phyloP scores from a whole-genome alignment of 2,888 invertebrate species.

The Listrodromus nycthemerus region DNA sequence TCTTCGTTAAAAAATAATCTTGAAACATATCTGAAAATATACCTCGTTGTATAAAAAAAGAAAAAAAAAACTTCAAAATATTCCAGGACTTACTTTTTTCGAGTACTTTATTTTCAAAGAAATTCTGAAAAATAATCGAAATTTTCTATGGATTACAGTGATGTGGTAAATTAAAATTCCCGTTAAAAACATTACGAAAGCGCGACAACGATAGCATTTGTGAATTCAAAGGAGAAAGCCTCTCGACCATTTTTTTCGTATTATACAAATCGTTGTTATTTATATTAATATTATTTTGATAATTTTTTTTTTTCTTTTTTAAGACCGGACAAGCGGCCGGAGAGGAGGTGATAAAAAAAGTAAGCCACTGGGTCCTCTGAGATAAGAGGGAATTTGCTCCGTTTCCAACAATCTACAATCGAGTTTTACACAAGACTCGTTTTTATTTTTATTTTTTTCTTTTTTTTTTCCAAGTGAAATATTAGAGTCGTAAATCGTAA shows the following conservation, averaged over 20 bases:
- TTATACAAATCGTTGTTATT: constrained; percentile 48
- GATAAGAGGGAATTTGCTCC: constrained; percentile 41
- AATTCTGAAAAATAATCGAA: no score
- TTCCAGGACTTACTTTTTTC: no score
- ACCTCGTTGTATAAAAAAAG: no score
- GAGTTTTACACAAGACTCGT: not conserved
- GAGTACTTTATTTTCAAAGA: no score
- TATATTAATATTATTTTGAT: not conserved
- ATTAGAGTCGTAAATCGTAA: constrained; percentile 28
- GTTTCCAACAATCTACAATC: not conserved
- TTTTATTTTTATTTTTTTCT: not conserved
- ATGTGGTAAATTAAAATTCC: no score
- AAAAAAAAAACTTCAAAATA: no score
- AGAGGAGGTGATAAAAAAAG: constrained; percentile 15
- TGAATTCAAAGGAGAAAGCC: constrained; percentile 33
- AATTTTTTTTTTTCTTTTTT: not conserved
- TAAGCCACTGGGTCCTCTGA: constrained; percentile 3
- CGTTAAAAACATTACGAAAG: constrained; percentile 1
- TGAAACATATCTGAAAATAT: no score
- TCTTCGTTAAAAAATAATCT: no score
- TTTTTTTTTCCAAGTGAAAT: not conserved
- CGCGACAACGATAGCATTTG: constrained; percentile 8
- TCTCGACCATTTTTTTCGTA: constrained; percentile 6
- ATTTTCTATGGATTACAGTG: no score
- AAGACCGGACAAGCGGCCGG: not conserved